Conservation (phyloP, 64 coral and sea anemone genomes). For the Catalaphyllia jardinei region DNA sequence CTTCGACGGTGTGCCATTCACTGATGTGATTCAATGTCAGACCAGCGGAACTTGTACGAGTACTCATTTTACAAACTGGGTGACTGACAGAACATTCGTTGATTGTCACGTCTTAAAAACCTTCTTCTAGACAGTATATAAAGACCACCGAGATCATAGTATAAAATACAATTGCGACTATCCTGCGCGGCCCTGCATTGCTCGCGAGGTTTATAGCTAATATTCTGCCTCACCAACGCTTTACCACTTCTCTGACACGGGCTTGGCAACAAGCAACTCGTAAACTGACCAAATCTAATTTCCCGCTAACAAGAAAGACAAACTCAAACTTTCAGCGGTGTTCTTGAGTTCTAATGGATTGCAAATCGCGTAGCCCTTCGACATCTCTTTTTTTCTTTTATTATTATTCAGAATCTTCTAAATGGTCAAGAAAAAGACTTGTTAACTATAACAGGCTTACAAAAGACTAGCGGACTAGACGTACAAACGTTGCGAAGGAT, state of each 20-base stretch:
- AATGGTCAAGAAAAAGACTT: not conserved
- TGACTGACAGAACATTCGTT: not conserved
- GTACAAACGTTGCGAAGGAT: not conserved
- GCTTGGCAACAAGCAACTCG: not conserved
- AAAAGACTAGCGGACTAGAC: not conserved
- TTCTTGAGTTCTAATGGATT: not conserved
- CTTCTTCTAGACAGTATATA: not conserved
- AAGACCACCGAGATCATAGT: not conserved
- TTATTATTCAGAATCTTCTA: not conserved
- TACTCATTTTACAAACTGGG: not conserved
- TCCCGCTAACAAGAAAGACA: not conserved
- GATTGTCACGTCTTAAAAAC: not conserved
- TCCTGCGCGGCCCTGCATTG: not conserved
- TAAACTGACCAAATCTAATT: constrained; percentile 27
- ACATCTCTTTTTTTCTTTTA: not conserved
- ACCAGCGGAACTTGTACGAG: too few species aligned
- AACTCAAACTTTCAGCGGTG: not conserved
- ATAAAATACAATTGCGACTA: not conserved
- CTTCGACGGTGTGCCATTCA: too few species aligned
- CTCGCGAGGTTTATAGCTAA: not conserved
- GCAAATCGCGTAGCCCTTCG: not conserved
- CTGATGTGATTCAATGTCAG: too few species aligned
- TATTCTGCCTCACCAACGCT: too few species aligned
- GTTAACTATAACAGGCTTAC: not conserved
- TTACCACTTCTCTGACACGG: not conserved